These are phyloP conservation scores for Patagioenas fasciata DNA, from an alignment of 2,113 vertebrate genomes.

Conservation along the genomic window DNA sequence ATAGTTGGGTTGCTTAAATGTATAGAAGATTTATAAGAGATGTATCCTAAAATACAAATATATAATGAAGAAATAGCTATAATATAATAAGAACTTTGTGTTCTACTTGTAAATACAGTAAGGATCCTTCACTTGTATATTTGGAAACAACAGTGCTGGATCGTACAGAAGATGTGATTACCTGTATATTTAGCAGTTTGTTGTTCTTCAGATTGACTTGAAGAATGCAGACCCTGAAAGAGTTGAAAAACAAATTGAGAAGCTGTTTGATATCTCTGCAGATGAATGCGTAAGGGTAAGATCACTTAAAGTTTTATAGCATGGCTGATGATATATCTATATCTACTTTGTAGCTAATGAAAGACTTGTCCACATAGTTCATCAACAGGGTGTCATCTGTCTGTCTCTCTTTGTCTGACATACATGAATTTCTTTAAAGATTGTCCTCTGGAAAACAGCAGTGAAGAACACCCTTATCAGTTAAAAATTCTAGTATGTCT, in stretches of 20 bases:
- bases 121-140: not conserved
- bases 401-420: not conserved
- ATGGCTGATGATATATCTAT: not conserved
- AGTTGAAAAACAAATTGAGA: conserved; percentile 93
- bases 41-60: not conserved
- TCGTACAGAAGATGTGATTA: not conserved
- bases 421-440: not conserved
- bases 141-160: not conserved
- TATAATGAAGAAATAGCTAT: not conserved
- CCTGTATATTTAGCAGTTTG: not conserved
- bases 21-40: not conserved
- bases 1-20: not conserved
- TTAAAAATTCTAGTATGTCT: not conserved
- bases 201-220: conserved; percentile 89
- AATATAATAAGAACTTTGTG: not conserved
- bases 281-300: conserved; percentile 90
- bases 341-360: not conserved
- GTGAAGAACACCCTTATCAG: not conserved
- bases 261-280: conserved; percentile 91
- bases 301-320: not conserved
- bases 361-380: not conserved
- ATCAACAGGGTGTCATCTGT: not conserved
- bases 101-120: not conserved
- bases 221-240: conserved; percentile 93
- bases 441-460: not conserved